Conservation (phyloP, 1,140 invertebrate species). For the Drosophila repletoides region DNA sequence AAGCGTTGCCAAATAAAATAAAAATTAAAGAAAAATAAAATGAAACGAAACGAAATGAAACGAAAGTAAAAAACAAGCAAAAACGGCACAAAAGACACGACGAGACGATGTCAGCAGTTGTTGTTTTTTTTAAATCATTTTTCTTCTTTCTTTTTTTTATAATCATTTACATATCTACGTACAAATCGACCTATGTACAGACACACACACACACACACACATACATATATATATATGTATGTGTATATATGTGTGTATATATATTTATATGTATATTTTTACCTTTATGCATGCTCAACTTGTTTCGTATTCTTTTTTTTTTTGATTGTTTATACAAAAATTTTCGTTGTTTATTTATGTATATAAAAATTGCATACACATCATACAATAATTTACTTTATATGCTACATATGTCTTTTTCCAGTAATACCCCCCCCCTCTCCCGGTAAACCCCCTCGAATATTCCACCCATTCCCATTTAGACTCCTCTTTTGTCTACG, state of each 20-base stretch:
- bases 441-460: not conserved
- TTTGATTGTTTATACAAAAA: slow-evolving; percentile 46
- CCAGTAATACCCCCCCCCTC: not conserved
- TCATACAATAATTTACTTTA: slow-evolving; percentile 59
- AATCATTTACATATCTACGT: slow-evolving; percentile 25
- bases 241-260: not conserved
- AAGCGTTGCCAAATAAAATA: slow-evolving; percentile 1
- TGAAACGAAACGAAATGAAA: slow-evolving; percentile 28
- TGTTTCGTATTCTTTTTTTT: slow-evolving; percentile 34
- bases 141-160: not conserved
- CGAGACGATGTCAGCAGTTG: slow-evolving; percentile 58
- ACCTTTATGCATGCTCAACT: slow-evolving; percentile 30
- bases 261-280: not conserved
- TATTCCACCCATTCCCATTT: not conserved
- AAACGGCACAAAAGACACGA: slow-evolving; percentile 60
- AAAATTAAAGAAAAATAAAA: slow-evolving; percentile 30
- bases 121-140: not conserved
- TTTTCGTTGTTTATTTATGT: slow-evolving; percentile 26
- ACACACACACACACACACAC: slow-evolving; percentile 17
- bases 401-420: slow-evolving; percentile 49
- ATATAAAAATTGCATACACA: slow-evolving; percentile 67
- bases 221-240: slow-evolving; percentile 2
- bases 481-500: not conserved
- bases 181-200: slow-evolving; percentile 19
- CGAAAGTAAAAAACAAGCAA: slow-evolving; percentile 57